phyloP scores from a whole-genome alignment of 1,140 invertebrate genomes.

The Neelides sp. region DNA sequence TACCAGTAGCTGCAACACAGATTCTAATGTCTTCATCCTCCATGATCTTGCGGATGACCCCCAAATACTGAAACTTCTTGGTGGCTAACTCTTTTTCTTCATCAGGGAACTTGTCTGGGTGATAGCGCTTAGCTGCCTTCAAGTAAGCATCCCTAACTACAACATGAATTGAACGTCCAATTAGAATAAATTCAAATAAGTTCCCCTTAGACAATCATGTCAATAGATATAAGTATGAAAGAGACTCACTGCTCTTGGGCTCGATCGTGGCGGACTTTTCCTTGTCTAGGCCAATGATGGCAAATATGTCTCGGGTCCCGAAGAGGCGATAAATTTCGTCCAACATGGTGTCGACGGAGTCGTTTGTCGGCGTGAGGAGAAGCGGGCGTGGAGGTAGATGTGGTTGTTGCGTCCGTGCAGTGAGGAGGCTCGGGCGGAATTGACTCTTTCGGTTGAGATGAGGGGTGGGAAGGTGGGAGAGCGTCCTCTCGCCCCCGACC shows the following conservation, averaged over 20 bases:
- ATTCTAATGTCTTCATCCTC: constrained; percentile 20
- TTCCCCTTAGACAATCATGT: not conserved
- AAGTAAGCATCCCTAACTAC: constrained; percentile 20
- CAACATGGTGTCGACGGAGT: constrained; percentile 7
- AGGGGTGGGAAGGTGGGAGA: too few relatives aligned
- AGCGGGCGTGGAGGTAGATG: too few relatives aligned
- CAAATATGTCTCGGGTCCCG: constrained; percentile 9
- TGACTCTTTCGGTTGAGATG: too few relatives aligned
- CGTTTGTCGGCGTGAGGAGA: not conserved
- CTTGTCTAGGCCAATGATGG: too few relatives aligned
- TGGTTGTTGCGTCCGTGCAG: too few relatives aligned
- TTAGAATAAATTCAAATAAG: not conserved
- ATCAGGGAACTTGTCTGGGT: constrained; percentile 19
- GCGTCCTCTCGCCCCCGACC: too few relatives aligned
- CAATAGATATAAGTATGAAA: constrained; percentile 6
- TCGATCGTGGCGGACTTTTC: constrained; percentile 4
- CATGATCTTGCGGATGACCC: constrained; percentile 21
- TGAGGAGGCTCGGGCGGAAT: too few relatives aligned
- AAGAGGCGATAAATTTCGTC: constrained; percentile 9
- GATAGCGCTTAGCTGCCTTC: constrained; percentile 16
- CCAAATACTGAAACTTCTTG: constrained; percentile 21
- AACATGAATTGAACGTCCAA: constrained; percentile 1
- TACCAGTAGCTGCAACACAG: constrained; percentile 15
- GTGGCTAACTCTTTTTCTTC: constrained; percentile 17
- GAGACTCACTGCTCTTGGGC: not conserved